Conservation (phyloP, 2,888 invertebrate species). For the Dynastes grantii region DNA sequence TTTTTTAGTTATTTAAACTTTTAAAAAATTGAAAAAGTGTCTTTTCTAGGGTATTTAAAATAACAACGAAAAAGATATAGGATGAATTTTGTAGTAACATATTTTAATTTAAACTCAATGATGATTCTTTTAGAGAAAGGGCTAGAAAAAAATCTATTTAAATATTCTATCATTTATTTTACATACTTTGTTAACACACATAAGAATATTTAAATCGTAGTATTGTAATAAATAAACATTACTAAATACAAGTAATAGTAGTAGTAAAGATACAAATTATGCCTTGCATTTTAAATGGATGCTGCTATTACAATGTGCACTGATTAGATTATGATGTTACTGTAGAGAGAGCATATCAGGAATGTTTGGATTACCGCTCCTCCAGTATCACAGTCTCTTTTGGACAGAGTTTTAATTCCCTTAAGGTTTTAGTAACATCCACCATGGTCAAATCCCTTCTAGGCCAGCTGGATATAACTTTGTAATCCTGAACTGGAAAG, state of each 20-base stretch:
- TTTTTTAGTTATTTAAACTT: background rate
- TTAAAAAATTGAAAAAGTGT: no score
- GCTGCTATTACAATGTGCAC: constrained; percentile 53
- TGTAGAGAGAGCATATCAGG: constrained; percentile 47
- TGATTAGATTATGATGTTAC: constrained; percentile 50
- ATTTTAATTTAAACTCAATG: no score
- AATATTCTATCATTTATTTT: constrained; percentile 35
- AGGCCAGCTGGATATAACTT: constrained; percentile 95
- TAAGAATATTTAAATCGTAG: constrained; percentile 38
- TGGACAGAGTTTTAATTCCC: constrained; percentile 88
- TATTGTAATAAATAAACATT: constrained; percentile 58
- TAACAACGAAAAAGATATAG: background rate
- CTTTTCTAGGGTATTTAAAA: background rate
- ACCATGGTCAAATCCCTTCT: constrained; percentile 90
- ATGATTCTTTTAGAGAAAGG: background rate
- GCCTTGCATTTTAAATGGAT: constrained; percentile 52
- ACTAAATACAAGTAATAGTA: constrained; percentile 58
- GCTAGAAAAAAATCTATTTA: background rate
- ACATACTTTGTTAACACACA: constrained; percentile 41
- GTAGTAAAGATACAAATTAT: constrained; percentile 59
- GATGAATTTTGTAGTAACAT: background rate
- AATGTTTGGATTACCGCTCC: constrained; percentile 81
- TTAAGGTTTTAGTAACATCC: constrained; percentile 83
- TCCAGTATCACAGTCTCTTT: constrained; percentile 97
- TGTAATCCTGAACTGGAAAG: constrained; percentile 89